Evolutionary conservation across 2,888 invertebrate genomes (phyloP).

Genomic region (Cheilosia variabilis): DNA sequence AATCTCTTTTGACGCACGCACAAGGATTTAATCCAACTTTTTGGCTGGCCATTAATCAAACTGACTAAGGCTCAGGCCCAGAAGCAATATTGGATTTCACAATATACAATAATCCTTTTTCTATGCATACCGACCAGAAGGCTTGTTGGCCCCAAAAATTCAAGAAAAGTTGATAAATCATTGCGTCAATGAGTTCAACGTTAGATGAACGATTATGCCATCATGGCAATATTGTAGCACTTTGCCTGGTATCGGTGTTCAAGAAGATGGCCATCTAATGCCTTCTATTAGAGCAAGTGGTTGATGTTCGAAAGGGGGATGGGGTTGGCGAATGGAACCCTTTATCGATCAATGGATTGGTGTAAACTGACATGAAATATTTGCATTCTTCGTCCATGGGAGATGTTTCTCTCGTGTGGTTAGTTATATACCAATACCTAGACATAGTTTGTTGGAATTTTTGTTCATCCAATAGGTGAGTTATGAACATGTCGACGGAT

Average conservation of each 20-base stretch:
- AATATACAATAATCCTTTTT: constrained; percentile 23
- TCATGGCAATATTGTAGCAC: constrained; percentile 22
- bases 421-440: neutral
- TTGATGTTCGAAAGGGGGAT: neutral
- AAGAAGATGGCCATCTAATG: constrained; percentile 1
- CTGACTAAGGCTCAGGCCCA: constrained; percentile 14
- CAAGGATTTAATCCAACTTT: constrained; percentile 30
- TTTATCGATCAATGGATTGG: constrained; percentile 16
- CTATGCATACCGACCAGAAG: neutral
- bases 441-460: constrained; percentile 25
- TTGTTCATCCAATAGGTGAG: constrained; percentile 13
- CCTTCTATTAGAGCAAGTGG: constrained; percentile 4
- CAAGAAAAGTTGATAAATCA: constrained; percentile 34
- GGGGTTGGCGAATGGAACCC: neutral
- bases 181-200: constrained; percentile 30
- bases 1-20: constrained; percentile 16
- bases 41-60: constrained; percentile 35
- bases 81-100: constrained; percentile 19
- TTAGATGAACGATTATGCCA: constrained; percentile 46
- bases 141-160: neutral
- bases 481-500: constrained; percentile 40
- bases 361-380: constrained; percentile 44
- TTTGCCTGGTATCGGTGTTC: constrained; percentile 20
- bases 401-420: constrained; percentile 12
- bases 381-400: constrained; percentile 26